phyloP scores from a whole-genome alignment of 2,113 vertebrate species.

The Myotis davidii region DNA sequence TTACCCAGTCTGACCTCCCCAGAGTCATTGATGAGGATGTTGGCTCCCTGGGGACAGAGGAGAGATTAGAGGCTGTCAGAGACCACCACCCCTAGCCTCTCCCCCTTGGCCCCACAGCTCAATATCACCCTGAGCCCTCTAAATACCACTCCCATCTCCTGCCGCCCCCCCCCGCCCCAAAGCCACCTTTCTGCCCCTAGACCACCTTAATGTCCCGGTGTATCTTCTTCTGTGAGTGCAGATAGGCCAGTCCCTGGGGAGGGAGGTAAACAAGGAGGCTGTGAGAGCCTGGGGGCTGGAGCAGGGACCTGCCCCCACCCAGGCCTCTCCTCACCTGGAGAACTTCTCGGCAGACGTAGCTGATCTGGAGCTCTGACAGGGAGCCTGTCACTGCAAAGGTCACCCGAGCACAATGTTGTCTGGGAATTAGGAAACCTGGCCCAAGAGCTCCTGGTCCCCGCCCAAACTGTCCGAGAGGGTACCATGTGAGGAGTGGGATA shows the following conservation, averaged over 20 bases:
- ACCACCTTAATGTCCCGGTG: constrained; percentile 95
- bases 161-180: too few species aligned
- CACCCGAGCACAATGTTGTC: neutral
- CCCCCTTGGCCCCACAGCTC: neutral
- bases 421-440: neutral
- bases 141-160: neutral
- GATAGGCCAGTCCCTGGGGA: constrained; percentile 91
- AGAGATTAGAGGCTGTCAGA: neutral
- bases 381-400: constrained; percentile 88
- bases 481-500: neutral
- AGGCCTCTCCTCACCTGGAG: constrained; percentile 87
- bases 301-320: neutral
- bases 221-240: constrained; percentile 94
- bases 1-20: constrained; percentile 93
- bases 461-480: neutral
- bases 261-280: accelerated
- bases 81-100: neutral
- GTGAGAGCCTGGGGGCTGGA: neutral
- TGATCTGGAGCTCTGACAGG: constrained; percentile 92
- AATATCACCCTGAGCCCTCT: neutral
- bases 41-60: constrained; percentile 89
- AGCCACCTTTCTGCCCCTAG: neutral
- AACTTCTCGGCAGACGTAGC: constrained; percentile 93
- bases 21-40: constrained; percentile 93
- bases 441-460: neutral